Evolutionary conservation across 2,888 invertebrate genomes (phyloP).

Genomic region (Lasioglossum morio): DNA sequence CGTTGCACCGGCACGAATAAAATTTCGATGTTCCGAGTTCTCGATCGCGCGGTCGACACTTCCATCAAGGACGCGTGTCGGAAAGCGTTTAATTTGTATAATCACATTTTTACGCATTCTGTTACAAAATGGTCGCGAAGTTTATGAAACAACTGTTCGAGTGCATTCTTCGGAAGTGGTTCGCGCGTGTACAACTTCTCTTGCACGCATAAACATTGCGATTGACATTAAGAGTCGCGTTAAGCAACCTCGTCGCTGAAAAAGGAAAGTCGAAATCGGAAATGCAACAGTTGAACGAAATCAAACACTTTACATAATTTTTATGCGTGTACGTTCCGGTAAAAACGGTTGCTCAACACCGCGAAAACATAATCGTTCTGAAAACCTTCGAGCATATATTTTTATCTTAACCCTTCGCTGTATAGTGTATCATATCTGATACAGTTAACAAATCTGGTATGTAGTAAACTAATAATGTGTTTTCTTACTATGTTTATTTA

Average conservation of each 20-base stretch:
- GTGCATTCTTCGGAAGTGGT: conserved; percentile 42
- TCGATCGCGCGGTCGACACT: conserved; percentile 12
- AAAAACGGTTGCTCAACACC: neutral
- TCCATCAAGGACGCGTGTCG: conserved; percentile 35
- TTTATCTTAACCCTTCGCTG: neutral
- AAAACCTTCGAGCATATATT: neutral
- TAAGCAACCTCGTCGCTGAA: neutral
- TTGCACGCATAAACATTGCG: neutral
- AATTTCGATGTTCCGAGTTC: conserved; percentile 17
- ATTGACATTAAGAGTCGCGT: neutral
- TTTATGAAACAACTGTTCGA: conserved; percentile 52
- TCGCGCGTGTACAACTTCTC: conserved; percentile 8
- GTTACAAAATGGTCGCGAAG: conserved; percentile 45
- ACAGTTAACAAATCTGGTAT: no score
- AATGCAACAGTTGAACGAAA: neutral
- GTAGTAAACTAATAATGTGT: no score
- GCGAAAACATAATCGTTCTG: neutral
- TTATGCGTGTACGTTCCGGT: neutral
- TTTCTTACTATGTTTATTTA: no score
- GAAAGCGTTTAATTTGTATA: conserved; percentile 51
- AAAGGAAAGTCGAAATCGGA: neutral
- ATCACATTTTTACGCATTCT: conserved; percentile 56
- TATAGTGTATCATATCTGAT: no score
- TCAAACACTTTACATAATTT: neutral
- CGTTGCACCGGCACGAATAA: conserved; percentile 14